A percentile compares a stretch with the other conserved stretches of the same genome.
These are phyloP conservation scores for Colletes gigas DNA, from an alignment of 1,140 invertebrate genomes.

Conservation along the genomic window DNA sequence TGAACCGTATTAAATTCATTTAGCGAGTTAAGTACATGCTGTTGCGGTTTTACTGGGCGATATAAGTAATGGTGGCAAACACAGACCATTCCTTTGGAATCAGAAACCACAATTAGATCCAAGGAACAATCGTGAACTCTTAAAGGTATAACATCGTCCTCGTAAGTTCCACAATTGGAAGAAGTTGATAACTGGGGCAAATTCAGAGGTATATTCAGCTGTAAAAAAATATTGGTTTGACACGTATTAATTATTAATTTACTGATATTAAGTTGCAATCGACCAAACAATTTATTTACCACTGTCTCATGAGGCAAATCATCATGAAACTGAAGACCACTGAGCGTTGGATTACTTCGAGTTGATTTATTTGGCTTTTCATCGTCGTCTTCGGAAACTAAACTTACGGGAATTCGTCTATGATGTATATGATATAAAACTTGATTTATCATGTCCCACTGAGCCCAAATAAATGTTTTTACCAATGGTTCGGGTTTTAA, in stretches of 20 bases:
- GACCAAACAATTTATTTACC: conserved; percentile 80
- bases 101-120: conserved; percentile 89
- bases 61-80: conserved; percentile 93
- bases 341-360: conserved; percentile 85
- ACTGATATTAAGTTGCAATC: background rate
- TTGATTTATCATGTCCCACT: conserved; percentile 89
- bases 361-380: conserved; percentile 82
- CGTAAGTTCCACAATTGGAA: conserved; percentile 85
- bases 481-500: conserved; percentile 85
- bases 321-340: conserved; percentile 91
- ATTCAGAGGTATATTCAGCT: conserved; percentile 92
- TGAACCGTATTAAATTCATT: conserved; percentile 86
- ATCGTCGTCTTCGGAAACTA: conserved; percentile 85
- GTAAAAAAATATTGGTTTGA: conserved; percentile 48
- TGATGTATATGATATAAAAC: conserved; percentile 91
- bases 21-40: conserved; percentile 81
- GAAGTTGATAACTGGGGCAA: conserved; percentile 85
- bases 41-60: conserved; percentile 85
- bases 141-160: conserved; percentile 89
- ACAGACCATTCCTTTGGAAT: conserved; percentile 88
- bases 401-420: conserved; percentile 84
- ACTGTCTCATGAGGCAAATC: conserved; percentile 92
- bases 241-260: background rate
- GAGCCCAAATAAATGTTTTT: conserved; percentile 89
- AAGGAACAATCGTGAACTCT: conserved; percentile 90